phyloP scores from a whole-genome alignment of 2,113 vertebrate species.

The Tragelaphus buxtoni region DNA sequence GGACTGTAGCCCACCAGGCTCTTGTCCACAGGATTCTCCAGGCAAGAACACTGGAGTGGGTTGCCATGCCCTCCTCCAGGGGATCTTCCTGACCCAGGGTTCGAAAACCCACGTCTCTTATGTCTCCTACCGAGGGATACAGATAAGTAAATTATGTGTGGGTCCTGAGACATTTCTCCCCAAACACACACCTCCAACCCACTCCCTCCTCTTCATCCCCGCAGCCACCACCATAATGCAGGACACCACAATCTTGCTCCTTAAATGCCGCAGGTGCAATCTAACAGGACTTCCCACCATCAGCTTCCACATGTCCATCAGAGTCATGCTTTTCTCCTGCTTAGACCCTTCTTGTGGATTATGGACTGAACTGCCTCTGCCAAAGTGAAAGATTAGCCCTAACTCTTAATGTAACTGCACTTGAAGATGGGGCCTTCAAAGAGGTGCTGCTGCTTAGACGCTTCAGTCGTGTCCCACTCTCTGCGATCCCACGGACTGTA shows the following conservation, averaged over 20 bases:
- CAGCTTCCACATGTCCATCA: fast-evolving
- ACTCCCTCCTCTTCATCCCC: neutral
- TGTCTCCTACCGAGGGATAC: neutral
- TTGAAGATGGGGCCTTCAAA: neutral
- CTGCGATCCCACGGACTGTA: no score
- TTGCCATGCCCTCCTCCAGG: neutral
- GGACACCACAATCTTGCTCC: neutral
- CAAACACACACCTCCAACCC: neutral
- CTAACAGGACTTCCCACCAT: neutral
- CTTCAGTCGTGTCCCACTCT: neutral
- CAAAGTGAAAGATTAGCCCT: neutral
- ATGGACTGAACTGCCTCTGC: neutral
- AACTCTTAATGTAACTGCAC: neutral
- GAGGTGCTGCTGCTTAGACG: neutral
- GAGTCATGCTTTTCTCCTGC: neutral
- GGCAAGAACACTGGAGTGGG: neutral
- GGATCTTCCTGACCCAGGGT: neutral
- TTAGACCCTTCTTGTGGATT: neutral
- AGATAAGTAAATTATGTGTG: no score
- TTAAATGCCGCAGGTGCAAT: neutral
- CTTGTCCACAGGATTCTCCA: neutral
- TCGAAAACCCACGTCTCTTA: neutral
- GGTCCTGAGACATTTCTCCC: neutral
- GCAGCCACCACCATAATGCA: neutral
- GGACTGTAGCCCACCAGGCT: neutral